Conservation (phyloP, 2,888 invertebrate genomes). For the Cecidostiba fungosa region DNA sequence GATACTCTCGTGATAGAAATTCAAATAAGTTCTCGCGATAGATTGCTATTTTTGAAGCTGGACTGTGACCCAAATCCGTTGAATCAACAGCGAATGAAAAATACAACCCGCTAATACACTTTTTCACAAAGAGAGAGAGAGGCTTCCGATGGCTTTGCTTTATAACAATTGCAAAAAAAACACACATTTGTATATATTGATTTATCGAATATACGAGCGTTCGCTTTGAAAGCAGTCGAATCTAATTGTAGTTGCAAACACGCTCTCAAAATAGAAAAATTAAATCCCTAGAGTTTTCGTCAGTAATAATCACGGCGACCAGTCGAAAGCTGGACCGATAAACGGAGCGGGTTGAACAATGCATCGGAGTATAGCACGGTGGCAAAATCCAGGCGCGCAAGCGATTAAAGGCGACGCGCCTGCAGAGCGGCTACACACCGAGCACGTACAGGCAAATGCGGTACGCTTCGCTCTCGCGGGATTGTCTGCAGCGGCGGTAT, state of each 20-base stretch:
- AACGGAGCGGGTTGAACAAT: background rate
- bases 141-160: background rate
- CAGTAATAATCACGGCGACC: background rate
- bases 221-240: too few species aligned
- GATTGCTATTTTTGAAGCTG: constrained; percentile 52
- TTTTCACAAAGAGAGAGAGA: background rate
- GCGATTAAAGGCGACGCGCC: constrained; percentile 34
- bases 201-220: too few species aligned
- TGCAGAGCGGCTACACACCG: background rate
- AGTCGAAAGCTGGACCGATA: background rate
- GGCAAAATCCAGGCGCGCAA: constrained; percentile 32
- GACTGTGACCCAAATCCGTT: constrained; percentile 39
- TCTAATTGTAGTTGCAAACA: too few species aligned
- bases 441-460: background rate
- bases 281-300: too few species aligned
- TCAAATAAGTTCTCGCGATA: constrained; percentile 50
- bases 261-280: too few species aligned
- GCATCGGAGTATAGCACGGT: background rate
- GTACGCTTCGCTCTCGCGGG: constrained; percentile 18
- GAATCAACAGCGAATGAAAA: constrained; percentile 38
- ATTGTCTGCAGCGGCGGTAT: constrained; percentile 29
- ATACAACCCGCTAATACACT: constrained; percentile 27
- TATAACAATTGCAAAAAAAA: background rate
- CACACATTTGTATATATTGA: too few species aligned
- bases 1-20: constrained; percentile 50